Evolutionary conservation across 2,113 vertebrate species (phyloP).

Genomic region (Neogobius melanostomus): DNA sequence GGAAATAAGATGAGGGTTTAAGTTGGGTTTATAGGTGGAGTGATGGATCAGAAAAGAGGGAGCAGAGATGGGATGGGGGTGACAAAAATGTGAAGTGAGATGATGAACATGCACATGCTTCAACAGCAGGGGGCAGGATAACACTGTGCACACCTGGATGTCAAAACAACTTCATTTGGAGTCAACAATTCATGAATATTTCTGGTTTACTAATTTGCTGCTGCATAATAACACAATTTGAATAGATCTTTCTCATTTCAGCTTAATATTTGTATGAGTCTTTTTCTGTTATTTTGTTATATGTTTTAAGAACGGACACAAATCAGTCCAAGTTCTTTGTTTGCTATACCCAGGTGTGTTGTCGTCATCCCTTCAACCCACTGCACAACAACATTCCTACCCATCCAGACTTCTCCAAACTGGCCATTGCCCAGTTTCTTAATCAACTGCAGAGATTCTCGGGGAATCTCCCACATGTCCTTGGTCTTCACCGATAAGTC

Average conservation of each 20-base stretch:
- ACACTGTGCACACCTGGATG: slow-evolving; percentile 59
- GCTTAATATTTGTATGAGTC: too few relatives aligned
- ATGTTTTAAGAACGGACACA: too few relatives aligned
- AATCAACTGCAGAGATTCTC: slow-evolving; percentile 90
- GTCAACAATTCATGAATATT: background rate
- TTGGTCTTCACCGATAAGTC: slow-evolving; percentile 95
- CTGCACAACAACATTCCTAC: slow-evolving; percentile 70
- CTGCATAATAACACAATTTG: slow-evolving; percentile 7
- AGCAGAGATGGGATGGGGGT: slow-evolving; percentile 25
- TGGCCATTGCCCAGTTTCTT: slow-evolving; percentile 92
- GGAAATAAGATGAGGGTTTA: slow-evolving; percentile 9
- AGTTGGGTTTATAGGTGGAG: slow-evolving; percentile 19
- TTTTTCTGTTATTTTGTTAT: too few relatives aligned
- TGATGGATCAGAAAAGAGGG: slow-evolving; percentile 26
- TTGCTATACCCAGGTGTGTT: slow-evolving; percentile 51
- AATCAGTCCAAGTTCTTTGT: slow-evolving; percentile 11
- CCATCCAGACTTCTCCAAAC: slow-evolving; percentile 96
- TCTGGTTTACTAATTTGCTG: background rate
- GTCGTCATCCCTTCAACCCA: slow-evolving; percentile 30
- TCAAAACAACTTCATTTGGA: slow-evolving; percentile 25
- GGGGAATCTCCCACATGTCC: slow-evolving; percentile 93
- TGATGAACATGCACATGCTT: slow-evolving; percentile 77
- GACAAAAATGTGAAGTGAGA: slow-evolving; percentile 70
- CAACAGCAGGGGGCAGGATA: slow-evolving; percentile 24
- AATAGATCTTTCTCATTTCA: slow-evolving; percentile 1